Evolutionary conservation across 2,797 vertebrate species (phyloP).

Genomic region (Falco concolor): DNA sequence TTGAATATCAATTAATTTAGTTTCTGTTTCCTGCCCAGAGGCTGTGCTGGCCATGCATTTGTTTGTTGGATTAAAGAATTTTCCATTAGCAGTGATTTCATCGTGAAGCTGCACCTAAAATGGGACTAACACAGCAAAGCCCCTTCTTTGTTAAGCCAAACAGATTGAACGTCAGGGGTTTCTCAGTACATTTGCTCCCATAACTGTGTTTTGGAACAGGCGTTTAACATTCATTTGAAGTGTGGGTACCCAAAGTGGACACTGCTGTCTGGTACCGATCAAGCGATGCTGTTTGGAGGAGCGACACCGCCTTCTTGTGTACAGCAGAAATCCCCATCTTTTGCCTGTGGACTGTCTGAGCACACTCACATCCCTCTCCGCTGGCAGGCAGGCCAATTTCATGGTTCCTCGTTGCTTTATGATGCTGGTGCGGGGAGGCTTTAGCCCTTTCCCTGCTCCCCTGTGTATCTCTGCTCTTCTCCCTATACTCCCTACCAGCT

Average conservation of each 20-base stretch:
- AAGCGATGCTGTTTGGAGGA: background rate
- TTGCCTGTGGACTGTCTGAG: background rate
- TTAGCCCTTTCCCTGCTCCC: background rate
- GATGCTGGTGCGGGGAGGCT: background rate
- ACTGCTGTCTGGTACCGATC: background rate
- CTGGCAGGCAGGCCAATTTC: background rate
- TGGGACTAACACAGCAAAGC: background rate
- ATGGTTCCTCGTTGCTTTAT: background rate
- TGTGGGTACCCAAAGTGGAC: background rate
- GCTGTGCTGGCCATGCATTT: background rate
- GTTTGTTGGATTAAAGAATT: background rate
- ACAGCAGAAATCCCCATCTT: background rate
- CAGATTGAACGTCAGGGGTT: background rate
- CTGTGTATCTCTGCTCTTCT: background rate
- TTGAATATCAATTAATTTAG: background rate
- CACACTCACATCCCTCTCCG: background rate
- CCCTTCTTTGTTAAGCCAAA: background rate
- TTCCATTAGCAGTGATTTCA: background rate
- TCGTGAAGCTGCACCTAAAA: background rate
- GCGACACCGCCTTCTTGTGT: background rate
- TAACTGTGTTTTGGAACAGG: background rate
- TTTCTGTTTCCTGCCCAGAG: background rate
- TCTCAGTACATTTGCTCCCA: background rate
- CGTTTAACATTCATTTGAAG: background rate
- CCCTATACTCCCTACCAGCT: background rate